These are phyloP conservation scores for Agonopterix alstromeriana DNA, from an alignment of 2,888 invertebrate genomes.

Conservation along the genomic window DNA sequence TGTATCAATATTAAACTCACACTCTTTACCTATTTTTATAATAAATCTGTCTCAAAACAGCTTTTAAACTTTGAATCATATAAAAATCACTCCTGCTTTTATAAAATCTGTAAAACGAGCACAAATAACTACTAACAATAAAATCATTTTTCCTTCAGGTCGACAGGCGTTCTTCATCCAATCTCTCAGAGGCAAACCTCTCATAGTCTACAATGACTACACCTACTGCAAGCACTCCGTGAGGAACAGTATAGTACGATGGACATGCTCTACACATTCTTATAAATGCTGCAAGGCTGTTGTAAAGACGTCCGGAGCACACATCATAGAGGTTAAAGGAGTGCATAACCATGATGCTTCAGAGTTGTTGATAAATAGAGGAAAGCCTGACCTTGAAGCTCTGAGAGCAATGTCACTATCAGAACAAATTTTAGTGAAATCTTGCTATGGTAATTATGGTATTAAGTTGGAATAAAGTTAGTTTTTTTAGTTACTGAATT, in stretches of 20 bases:
- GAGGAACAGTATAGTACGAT: conserved; percentile 46
- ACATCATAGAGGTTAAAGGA: conserved; percentile 56
- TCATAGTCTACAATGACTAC: conserved; percentile 56
- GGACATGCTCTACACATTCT: conserved; percentile 67
- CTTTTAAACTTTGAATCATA: too few relatives aligned
- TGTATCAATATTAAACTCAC: too few relatives aligned
- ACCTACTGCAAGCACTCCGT: conserved; percentile 58
- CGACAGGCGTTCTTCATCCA: conserved; percentile 50
- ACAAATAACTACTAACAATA: not conserved
- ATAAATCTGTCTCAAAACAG: not conserved
- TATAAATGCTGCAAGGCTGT: conserved; percentile 65
- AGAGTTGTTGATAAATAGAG: conserved; percentile 47
- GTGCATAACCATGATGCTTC: conserved; percentile 60
- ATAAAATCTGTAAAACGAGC: too few relatives aligned
- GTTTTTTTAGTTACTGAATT: too few relatives aligned
- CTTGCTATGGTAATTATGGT: not conserved
- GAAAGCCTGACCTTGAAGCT: conserved; percentile 5
- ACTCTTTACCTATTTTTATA: not conserved
- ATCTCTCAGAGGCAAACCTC: conserved; percentile 53
- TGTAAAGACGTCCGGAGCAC: conserved; percentile 48
- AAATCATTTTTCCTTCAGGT: conserved; percentile 11
- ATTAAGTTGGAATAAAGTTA: too few relatives aligned
- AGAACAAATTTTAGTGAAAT: conserved; percentile 8
- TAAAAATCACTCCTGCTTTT: too few relatives aligned
- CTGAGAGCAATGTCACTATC: conserved; percentile 4